Conservation (phyloP, 92 coral and sea anemone genomes). For the Siderastrea radians region DNA sequence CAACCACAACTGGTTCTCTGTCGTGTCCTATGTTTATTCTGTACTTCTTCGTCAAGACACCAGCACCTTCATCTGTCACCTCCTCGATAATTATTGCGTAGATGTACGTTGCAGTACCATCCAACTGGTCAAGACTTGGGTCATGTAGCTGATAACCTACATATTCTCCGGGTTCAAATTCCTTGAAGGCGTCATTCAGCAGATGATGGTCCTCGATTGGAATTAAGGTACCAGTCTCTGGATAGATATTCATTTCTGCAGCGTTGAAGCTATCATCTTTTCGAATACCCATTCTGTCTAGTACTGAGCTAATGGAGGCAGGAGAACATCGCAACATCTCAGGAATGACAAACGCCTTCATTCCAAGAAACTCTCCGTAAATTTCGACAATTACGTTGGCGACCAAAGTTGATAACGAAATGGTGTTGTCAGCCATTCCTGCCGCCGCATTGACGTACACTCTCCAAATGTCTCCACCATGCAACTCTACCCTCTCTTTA, state of each 20-base stretch:
- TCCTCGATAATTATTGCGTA: slow-evolving; percentile 71
- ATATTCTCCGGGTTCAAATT: slow-evolving; percentile 77
- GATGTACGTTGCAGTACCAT: slow-evolving; percentile 76
- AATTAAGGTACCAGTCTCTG: slow-evolving; percentile 69
- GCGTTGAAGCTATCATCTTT: slow-evolving; percentile 45
- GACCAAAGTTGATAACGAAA: neutral
- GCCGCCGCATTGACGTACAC: slow-evolving; percentile 48
- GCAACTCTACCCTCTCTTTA: slow-evolving; percentile 35
- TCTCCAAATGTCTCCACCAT: slow-evolving; percentile 49
- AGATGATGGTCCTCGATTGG: slow-evolving; percentile 76
- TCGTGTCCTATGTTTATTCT: slow-evolving; percentile 57
- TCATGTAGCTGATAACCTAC: slow-evolving; percentile 83
- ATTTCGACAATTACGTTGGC: slow-evolving; percentile 14
- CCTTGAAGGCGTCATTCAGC: slow-evolving; percentile 65
- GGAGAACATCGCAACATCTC: slow-evolving; percentile 47
- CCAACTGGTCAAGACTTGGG: slow-evolving; percentile 69
- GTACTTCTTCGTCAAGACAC: slow-evolving; percentile 44
- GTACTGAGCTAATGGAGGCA: slow-evolving; percentile 33
- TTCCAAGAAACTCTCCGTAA: slow-evolving; percentile 43
- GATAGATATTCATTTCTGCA: slow-evolving; percentile 28
- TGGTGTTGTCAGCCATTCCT: neutral
- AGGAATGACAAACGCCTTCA: slow-evolving; percentile 44
- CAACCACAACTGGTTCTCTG: slow-evolving; percentile 53
- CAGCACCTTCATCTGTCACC: slow-evolving; percentile 17
- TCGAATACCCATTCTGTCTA: slow-evolving; percentile 60